Conservation (phyloP, 2,797 vertebrate genomes). For the Sebastolobus altivelis region DNA sequence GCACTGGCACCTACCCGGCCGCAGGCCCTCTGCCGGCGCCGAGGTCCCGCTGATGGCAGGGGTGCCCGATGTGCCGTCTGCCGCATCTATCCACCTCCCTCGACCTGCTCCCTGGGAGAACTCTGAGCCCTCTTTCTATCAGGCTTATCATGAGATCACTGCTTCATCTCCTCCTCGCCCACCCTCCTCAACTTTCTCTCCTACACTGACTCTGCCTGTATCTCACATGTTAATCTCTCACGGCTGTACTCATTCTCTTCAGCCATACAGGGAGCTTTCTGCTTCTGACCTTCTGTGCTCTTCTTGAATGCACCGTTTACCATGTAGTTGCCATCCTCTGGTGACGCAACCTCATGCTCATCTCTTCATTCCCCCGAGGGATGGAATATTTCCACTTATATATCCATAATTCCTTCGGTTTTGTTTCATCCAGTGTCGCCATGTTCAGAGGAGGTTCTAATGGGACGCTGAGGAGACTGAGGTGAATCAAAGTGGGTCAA, state of each 20-base stretch:
- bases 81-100: constrained; percentile 74
- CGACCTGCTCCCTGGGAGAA: constrained; percentile 70
- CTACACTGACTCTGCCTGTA: constrained; percentile 64
- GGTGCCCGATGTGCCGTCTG: constrained; percentile 64
- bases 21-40: constrained; percentile 63
- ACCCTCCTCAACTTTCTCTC: constrained; percentile 78
- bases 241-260: constrained; percentile 71
- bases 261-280: constrained; percentile 58
- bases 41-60: constrained; percentile 74
- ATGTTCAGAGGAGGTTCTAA: constrained; percentile 49
- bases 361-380: constrained; percentile 24
- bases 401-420: constrained; percentile 15
- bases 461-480: constrained; percentile 44
- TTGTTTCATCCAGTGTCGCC: constrained; percentile 39
- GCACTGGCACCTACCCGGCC: constrained; percentile 78
- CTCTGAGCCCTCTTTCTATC: constrained; percentile 80
- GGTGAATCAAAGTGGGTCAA: constrained; percentile 82
- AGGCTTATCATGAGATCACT: constrained; percentile 83
- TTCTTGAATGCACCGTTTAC: constrained; percentile 57
- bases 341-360: constrained; percentile 52
- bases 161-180: constrained; percentile 80
- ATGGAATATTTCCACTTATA: constrained; percentile 25
- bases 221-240: constrained; percentile 81
- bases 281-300: constrained; percentile 69
- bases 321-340: constrained; percentile 44